Evolutionary conservation across 2,888 invertebrate genomes (phyloP).

Genomic region (Ceraclea dissimilis): DNA sequence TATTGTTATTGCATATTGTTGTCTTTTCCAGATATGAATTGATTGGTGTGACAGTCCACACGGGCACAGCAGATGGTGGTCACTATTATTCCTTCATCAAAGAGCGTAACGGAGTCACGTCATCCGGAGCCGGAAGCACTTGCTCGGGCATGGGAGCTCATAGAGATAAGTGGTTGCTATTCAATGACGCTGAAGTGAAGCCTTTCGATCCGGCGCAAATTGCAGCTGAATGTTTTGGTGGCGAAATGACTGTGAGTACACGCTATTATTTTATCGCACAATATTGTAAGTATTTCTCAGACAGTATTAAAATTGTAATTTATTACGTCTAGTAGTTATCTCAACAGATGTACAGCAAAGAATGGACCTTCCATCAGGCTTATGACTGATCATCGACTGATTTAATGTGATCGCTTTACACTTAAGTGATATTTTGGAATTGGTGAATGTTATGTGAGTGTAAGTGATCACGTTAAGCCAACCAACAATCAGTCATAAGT

Average conservation of each 20-base stretch:
- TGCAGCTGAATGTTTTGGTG: conserved; percentile 93
- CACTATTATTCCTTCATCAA: conserved; percentile 95
- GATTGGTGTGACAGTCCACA: conserved; percentile 93
- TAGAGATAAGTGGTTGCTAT: conserved; percentile 86
- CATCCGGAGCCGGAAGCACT: conserved; percentile 4
- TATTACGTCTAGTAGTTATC: not conserved
- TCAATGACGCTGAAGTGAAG: conserved; percentile 91
- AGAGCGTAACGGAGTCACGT: conserved; percentile 59
- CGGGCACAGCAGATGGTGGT: conserved; percentile 96
- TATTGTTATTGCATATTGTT: too few species aligned
- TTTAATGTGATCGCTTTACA: too few species aligned
- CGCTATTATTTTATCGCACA: too few species aligned
- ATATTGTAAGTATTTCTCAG: too few species aligned
- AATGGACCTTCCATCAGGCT: too few species aligned
- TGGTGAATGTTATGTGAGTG: not conserved
- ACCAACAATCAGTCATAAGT: too few species aligned
- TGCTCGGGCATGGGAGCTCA: conserved; percentile 46
- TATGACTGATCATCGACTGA: too few species aligned
- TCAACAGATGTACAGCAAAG: too few species aligned
- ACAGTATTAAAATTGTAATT: too few species aligned
- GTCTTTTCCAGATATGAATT: conserved; percentile 57
- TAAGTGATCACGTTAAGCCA: too few species aligned
- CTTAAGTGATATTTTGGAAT: too few species aligned
- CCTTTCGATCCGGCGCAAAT: conserved; percentile 92
- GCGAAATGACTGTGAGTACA: conserved; percentile 86